phyloP scores from a whole-genome alignment of 2,113 vertebrate genomes.

The Pyxicephalus adspersus region DNA sequence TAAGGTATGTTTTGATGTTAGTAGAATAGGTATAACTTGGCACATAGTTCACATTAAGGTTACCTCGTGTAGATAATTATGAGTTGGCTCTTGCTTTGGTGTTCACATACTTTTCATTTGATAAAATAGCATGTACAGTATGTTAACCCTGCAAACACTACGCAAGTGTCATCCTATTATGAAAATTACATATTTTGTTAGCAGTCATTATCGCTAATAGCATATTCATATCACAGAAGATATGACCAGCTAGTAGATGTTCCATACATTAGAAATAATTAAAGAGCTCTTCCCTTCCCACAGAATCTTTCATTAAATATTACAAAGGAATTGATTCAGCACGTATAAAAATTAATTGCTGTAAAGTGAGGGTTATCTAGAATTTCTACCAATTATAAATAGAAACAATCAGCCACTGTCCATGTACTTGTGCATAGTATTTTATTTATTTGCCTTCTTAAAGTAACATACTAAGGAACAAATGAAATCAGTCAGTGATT shows the following conservation, averaged over 20 bases:
- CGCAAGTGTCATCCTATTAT: neutral
- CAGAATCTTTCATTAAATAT: slow-evolving; percentile 36
- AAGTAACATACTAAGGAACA: too few species aligned
- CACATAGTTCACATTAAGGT: slow-evolving; percentile 7
- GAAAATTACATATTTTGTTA: slow-evolving; percentile 18
- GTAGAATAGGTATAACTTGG: slow-evolving; percentile 3
- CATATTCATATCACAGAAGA: slow-evolving; percentile 2
- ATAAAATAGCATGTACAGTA: neutral
- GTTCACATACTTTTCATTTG: neutral
- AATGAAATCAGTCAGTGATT: too few species aligned
- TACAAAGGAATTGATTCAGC: neutral
- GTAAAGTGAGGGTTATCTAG: neutral
- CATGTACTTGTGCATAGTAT: too few species aligned
- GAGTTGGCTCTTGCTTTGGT: neutral
- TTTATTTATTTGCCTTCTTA: too few species aligned
- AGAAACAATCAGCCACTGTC: neutral
- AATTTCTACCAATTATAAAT: neutral
- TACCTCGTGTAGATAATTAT: neutral
- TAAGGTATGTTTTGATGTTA: neutral
- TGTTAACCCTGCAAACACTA: slow-evolving; percentile 2
- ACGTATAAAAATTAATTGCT: slow-evolving; percentile 2
- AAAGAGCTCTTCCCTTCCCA: slow-evolving; percentile 12
- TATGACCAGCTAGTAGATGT: slow-evolving; percentile 1
- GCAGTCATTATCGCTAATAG: slow-evolving; percentile 4
- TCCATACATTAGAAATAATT: slow-evolving; percentile 33